phyloP scores from a whole-genome alignment of 2,888 invertebrate genomes.

The Incurvaria masculella region DNA sequence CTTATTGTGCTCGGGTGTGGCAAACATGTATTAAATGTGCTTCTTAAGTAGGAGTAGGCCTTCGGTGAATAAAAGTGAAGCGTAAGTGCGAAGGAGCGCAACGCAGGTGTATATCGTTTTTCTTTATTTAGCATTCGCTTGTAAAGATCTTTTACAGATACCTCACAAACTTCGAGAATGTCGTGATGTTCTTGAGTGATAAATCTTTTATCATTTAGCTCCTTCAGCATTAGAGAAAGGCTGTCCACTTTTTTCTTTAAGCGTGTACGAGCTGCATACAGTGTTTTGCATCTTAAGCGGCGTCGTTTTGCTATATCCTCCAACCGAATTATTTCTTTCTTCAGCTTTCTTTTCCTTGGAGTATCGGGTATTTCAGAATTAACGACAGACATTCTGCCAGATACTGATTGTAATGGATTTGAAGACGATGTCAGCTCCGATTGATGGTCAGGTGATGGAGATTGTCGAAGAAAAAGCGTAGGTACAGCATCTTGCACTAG shows the following conservation, averaged over 20 bases:
- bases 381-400: no score
- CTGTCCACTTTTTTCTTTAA: not conserved
- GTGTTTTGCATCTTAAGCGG: conserved; percentile 8
- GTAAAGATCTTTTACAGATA: not conserved
- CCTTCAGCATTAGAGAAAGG: conserved; percentile 4
- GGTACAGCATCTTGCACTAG: conserved; percentile 1
- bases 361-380: not conserved
- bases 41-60: conserved; percentile 16
- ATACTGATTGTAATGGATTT: no score
- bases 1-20: conserved; percentile 20
- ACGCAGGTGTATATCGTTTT: conserved; percentile 6
- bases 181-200: conserved; percentile 6
- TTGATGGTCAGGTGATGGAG: not conserved
- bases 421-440: no score
- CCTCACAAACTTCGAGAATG: not conserved
- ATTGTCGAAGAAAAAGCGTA: not conserved
- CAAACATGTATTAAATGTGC: conserved; percentile 18
- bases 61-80: conserved; percentile 19
- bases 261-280: not conserved
- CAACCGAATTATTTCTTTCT: not conserved
- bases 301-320: conserved; percentile 2
- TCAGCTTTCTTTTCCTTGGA: not conserved
- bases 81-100: conserved; percentile 17
- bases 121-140: not conserved
- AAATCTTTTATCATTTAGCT: conserved; percentile 8